Conservation (phyloP, 2,888 invertebrate genomes). For the Erynnis tages region DNA sequence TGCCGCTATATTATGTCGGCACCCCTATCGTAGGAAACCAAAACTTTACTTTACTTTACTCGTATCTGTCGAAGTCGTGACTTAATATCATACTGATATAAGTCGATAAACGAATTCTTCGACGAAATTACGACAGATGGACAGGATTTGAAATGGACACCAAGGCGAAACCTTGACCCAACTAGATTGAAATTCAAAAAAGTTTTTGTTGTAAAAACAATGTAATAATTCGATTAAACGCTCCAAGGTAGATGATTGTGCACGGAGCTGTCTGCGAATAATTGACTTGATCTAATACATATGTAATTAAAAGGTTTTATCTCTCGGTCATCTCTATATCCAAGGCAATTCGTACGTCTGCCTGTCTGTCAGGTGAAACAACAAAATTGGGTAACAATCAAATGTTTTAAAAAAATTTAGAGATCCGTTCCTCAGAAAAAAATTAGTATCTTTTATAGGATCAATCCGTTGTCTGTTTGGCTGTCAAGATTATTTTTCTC, state of each 20-base stretch:
- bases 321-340: not conserved
- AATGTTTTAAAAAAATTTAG: too few relatives aligned
- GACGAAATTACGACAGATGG: conserved; percentile 29
- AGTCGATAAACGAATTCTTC: conserved; percentile 30
- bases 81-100: conserved; percentile 27
- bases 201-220: conserved; percentile 20
- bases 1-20: too few relatives aligned
- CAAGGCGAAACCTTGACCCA: conserved; percentile 29
- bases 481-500: too few relatives aligned
- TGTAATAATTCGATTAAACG: conserved; percentile 17
- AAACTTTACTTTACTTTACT: too few relatives aligned
- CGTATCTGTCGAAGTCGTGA: conserved; percentile 30
- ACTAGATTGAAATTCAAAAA: conserved; percentile 14
- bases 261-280: not conserved
- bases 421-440: too few relatives aligned
- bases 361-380: conserved; percentile 1
- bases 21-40: too few relatives aligned
- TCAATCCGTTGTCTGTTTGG: too few relatives aligned
- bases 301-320: conserved; percentile 7
- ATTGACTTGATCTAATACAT: conserved; percentile 4
- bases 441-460: too few relatives aligned
- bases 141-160: conserved; percentile 29
- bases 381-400: too few relatives aligned
- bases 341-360: conserved; percentile 11
- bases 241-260: conserved; percentile 9